Conservation (phyloP, 2,888 invertebrate species). For the Sinotaia quadrata region DNA sequence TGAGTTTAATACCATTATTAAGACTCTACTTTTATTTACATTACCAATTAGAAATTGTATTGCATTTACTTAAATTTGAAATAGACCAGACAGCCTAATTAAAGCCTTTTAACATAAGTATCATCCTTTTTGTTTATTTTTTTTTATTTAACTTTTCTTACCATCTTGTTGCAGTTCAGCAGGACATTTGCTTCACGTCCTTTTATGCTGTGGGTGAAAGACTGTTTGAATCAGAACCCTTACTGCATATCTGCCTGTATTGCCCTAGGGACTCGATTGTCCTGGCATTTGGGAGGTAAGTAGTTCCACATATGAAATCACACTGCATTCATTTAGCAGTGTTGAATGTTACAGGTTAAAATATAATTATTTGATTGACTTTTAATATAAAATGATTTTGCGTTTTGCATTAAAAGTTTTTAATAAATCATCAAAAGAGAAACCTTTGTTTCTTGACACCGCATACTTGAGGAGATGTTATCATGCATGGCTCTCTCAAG, state of each 20-base stretch:
- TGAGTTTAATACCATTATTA: no score
- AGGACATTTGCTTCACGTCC: constrained; percentile 58
- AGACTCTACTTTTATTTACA: no score
- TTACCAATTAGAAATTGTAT: no score
- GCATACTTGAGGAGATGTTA: no score
- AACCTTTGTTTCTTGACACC: no score
- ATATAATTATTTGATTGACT: no score
- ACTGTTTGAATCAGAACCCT: constrained; percentile 66
- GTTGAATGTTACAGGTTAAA: no score
- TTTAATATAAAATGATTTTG: neutral
- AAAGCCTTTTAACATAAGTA: neutral
- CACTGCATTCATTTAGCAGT: neutral
- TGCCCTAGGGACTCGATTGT: constrained; percentile 66
- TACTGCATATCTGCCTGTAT: constrained; percentile 71
- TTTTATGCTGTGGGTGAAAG: constrained; percentile 69
- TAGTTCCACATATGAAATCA: neutral
- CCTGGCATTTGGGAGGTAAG: constrained; percentile 69
- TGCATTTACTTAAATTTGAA: no score
- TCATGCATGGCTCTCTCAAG: no score
- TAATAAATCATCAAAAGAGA: no score
- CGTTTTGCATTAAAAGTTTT: neutral
- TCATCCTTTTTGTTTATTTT: neutral
- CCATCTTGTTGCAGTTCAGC: constrained; percentile 52
- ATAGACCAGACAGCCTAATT: no score
- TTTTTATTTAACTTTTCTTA: neutral